Percentiles rank a stretch among this genome's conserved stretches.
Conservation (phyloP, 2,113 vertebrate species). For the Balaenoptera acutorostrata region DNA sequence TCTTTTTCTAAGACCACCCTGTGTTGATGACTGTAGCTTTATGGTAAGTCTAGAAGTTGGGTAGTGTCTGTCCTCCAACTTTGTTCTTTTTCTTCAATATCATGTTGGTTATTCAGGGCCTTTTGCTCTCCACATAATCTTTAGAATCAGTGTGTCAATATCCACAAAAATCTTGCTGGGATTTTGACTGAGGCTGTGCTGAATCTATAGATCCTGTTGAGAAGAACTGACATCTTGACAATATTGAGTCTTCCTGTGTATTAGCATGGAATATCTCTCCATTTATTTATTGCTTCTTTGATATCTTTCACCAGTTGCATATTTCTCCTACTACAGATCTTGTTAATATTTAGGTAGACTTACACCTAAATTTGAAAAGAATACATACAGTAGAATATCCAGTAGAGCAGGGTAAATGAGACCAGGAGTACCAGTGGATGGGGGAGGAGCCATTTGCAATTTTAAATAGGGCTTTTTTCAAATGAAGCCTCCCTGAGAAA, state of each 20-base stretch:
- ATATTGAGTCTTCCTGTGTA: neutral
- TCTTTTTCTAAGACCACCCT: neutral
- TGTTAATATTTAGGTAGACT: neutral
- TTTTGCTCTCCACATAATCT: neutral
- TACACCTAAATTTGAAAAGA: neutral
- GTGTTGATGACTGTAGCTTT: neutral
- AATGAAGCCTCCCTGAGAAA: neutral
- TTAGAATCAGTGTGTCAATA: neutral
- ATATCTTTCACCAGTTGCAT: neutral
- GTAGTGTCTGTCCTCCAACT: neutral
- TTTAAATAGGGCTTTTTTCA: neutral
- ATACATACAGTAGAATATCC: neutral
- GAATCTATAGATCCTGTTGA: neutral
- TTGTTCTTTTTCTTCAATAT: neutral
- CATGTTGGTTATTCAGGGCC: neutral
- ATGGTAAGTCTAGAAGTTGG: neutral
- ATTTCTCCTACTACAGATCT: neutral
- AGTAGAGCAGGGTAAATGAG: neutral
- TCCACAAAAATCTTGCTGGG: neutral
- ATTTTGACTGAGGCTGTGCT: neutral
- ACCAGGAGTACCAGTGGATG: neutral
- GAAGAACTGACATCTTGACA: neutral
- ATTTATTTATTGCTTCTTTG: neutral
- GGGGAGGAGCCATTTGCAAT: neutral
- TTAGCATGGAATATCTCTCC: neutral